Conservation (phyloP, 2,113 vertebrate species). For the Myanophis thanlyinensis region DNA sequence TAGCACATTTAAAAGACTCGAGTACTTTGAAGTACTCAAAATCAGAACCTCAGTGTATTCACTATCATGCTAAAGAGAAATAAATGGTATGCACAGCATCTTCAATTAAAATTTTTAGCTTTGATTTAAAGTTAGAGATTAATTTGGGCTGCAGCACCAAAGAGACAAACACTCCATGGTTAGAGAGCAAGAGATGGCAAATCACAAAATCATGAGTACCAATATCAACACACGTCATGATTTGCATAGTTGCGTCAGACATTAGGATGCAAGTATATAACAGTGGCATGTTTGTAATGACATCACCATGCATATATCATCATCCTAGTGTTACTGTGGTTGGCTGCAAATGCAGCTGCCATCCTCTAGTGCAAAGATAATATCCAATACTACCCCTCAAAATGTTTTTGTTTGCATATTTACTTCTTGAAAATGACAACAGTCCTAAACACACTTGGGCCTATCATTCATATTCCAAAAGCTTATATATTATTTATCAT, state of each 20-base stretch:
- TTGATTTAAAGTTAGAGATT: neutral
- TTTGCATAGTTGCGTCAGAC: neutral
- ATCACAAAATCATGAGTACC: neutral
- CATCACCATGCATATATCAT: neutral
- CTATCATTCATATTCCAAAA: neutral
- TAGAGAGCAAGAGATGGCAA: neutral
- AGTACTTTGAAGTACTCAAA: neutral
- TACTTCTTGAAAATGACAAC: neutral
- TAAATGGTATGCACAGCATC: neutral
- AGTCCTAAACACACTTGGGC: neutral
- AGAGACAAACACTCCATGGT: neutral
- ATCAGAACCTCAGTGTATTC: neutral
- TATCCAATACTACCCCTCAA: neutral
- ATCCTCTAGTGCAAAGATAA: neutral
- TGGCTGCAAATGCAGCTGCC: neutral
- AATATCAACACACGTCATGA: neutral
- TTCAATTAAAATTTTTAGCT: neutral
- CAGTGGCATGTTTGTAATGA: neutral
- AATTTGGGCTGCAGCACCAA: neutral
- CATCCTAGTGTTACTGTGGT: neutral
- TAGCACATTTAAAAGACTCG: neutral
- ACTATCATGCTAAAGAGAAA: neutral
- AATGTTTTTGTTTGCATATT: neutral
- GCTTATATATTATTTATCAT: neutral
- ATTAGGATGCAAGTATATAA: neutral